Evolutionary conservation across 53 echinoderm and acorn worm genomes (phyloP), one percentile per base, ranked within the genome.

Genomic region (Apostichopus leukothele): DNA sequence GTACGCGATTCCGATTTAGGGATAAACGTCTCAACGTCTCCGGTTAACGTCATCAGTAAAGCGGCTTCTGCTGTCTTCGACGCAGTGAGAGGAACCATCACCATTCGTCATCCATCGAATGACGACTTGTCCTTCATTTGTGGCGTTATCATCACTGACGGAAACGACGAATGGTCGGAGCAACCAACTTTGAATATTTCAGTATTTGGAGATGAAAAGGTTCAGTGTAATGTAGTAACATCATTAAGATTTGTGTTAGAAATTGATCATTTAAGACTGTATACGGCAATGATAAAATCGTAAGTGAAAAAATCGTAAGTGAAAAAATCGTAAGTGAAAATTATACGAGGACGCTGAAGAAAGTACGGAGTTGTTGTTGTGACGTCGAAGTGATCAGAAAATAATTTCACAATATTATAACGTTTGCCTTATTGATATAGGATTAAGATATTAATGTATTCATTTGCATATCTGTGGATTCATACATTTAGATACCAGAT

Each of bases 201-300:
- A 76, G 78, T 93, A 53, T 96, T 95, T 90, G 95, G 93, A 80
- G 91, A 96, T 86, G 90, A 90, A 74, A 88, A 93, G 95, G 96
- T 95, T 87, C 39, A 75, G 18, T 63, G 5, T 13, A 7, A 11
- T 13, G 11, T 63, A 63, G 4, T 16, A 63, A 13, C 63, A 0
- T 63, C 63, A 63, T 63, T 39, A 39, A 39, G 39, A 39, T 39
- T 39, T 39, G 0, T 39, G 39, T 39, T 39, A 39, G 39, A 39
- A 39, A 39, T 0, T 39, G 39, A 39, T 39, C 25, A 25, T 1
- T 0, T 25, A 25, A 25, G 25, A 25, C 25, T 25, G 25, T 25
- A 27, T 27, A 27, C 27, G 27, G 27, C 1, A 27, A 27, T 27
- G 27, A 27, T 27, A 27, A 27, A 27, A 27, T n/a, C n/a, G 1